Evolutionary conservation across 2,797 vertebrate species (phyloP).

Genomic region (Lophura swinhoii): DNA sequence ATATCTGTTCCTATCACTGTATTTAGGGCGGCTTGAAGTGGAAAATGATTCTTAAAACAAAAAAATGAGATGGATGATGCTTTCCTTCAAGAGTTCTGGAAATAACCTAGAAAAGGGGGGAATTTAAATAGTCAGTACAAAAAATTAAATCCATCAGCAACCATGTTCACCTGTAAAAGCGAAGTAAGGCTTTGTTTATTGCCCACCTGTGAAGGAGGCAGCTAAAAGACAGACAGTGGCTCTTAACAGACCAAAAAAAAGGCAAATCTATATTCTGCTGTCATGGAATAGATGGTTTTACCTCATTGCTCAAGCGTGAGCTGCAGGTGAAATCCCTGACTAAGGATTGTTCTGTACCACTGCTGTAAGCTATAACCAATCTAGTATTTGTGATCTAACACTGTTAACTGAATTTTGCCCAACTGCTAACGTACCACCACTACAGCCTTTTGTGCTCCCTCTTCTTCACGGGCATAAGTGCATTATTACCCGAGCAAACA

Average conservation of each 20-base stretch:
- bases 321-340: neutral
- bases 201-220: neutral
- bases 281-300: neutral
- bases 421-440: neutral
- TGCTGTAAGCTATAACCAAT: neutral
- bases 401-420: neutral
- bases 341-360: neutral
- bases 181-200: neutral
- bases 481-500: too few relatives aligned
- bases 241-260: rapidly evolving
- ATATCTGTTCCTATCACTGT: neutral
- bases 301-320: rapidly evolving
- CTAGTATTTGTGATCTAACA: neutral
- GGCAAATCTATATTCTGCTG: neutral
- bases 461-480: too few relatives aligned
- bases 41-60: neutral
- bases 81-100: neutral
- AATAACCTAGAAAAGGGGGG: neutral
- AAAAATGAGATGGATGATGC: neutral
- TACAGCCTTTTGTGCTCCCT: too few relatives aligned
- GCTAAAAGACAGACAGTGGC: neutral
- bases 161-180: neutral
- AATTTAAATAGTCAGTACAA: neutral
- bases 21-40: neutral
- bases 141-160: neutral